Evolutionary conservation across 2,888 invertebrate genomes (phyloP), one percentile per base, ranked within the genome.

Genomic region (Entomobrya multifasciata): DNA sequence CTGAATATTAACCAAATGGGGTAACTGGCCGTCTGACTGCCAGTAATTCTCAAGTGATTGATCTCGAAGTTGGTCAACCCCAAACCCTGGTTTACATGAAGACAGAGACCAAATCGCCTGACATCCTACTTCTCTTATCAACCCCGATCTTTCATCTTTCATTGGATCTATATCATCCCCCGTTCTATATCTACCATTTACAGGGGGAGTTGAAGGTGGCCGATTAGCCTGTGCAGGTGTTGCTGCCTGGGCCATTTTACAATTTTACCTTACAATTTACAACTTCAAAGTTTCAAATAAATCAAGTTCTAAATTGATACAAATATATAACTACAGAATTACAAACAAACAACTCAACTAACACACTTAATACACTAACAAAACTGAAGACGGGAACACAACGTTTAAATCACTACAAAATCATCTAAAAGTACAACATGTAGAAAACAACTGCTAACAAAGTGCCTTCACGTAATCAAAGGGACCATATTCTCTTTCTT

Each of bases 21-120:
- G 99, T 88, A 99, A 94, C 91, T 99, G 99, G 0, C 99, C 99
- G 93, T 99, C 99, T 0, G 99, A 99, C 92, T 99, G 99, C 99
- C 99, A 99, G 92, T 99, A 99, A 2, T 98, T 98, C 91, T 99
- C 99, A 93, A 97, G 96, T 89, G 97, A 96, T 92, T 98, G 97
- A 93, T 99, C 98, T 89, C 99, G 94, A 57, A 99, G 93, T 92
- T 99, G 99, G 92, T 99, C 98, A 4, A 99, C 98, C 2, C 99
- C 99, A 94, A 98, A 99, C 62, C 99, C 99, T 92, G 98, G 97
- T 94, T 99, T 99, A 92, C 99, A 99, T 2, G 99, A 99, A 0
- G 99, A 99, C 81, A 99, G 94, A 92, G 98, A 98, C 99, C 99
- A 99, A 91, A 99, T 98, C 0, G 99, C 98, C 92, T 96, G 96